These are phyloP conservation scores for Steinernema feltiae DNA, from an alignment of 1,140 invertebrate species.

Conservation along the genomic window DNA sequence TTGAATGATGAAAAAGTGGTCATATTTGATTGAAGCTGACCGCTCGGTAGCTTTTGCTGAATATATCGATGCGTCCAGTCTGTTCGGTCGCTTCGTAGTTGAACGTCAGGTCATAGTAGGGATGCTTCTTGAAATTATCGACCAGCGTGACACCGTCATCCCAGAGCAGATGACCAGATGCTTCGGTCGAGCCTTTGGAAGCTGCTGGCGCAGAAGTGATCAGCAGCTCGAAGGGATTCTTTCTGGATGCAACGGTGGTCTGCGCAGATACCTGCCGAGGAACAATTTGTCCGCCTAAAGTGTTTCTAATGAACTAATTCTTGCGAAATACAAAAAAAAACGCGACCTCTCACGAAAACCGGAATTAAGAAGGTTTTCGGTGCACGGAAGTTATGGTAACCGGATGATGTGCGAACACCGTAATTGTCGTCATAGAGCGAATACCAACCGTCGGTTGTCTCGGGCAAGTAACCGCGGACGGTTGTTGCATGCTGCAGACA, in stretches of 20 bases:
- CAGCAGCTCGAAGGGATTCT: conserved; percentile 39
- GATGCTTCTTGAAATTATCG: conserved; percentile 20
- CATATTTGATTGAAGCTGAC: too few relatives aligned
- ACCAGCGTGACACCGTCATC: conserved; percentile 67
- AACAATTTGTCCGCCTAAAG: conserved; percentile 28
- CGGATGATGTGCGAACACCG: conserved; percentile 19
- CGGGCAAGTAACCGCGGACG: conserved; percentile 44
- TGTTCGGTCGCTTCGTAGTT: conserved; percentile 5
- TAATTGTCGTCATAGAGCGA: conserved; percentile 48
- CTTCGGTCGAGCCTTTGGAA: conserved; percentile 58
- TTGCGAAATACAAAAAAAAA: too few relatives aligned
- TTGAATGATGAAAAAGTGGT: not conserved
- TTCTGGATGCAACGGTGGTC: conserved; percentile 26
- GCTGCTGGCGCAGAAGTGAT: not conserved
- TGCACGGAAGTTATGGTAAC: conserved; percentile 34
- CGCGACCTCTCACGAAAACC: conserved; percentile 43
- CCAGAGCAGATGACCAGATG: conserved; percentile 69
- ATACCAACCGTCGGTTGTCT: conserved; percentile 41
- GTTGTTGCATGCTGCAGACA: conserved; percentile 32
- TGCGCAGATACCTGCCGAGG: conserved; percentile 24
- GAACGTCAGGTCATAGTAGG: conserved; percentile 19
- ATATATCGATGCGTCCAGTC: not conserved
- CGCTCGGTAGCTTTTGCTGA: too few relatives aligned
- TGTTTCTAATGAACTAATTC: conserved; percentile 12
- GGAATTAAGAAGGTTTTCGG: conserved; percentile 44